Evolutionary conservation across 2,797 vertebrate genomes (phyloP).

Genomic region (Urophycis tenuis): DNA sequence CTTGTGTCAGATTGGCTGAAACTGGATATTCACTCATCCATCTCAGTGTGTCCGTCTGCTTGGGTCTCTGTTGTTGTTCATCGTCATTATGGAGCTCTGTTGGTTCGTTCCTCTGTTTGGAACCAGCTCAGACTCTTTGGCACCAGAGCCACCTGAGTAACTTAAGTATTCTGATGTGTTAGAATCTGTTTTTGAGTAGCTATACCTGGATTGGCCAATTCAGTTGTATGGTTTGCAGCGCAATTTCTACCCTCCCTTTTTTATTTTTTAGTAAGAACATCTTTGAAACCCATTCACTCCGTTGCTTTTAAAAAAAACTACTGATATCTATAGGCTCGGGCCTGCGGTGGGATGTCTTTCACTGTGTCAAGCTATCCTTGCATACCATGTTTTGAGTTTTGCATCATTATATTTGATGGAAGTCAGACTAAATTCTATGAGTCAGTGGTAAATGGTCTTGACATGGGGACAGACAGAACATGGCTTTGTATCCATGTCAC

Average conservation of each 20-base stretch:
- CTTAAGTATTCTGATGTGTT: too few relatives aligned
- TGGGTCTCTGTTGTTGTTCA: conserved; percentile 28
- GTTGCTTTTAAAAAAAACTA: not conserved
- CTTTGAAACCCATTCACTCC: not conserved
- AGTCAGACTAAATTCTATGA: conserved; percentile 9
- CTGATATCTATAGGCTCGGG: not conserved
- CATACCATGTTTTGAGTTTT: conserved; percentile 1
- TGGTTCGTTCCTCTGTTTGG: too few relatives aligned
- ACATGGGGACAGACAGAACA: conserved; percentile 4
- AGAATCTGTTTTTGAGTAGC: too few relatives aligned
- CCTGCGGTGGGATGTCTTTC: not conserved
- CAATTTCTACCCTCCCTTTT: too few relatives aligned
- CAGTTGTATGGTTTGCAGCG: too few relatives aligned
- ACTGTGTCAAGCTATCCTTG: not conserved
- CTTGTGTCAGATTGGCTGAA: conserved; percentile 33
- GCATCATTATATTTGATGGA: conserved; percentile 15
- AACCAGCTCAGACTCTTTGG: conserved; percentile 52
- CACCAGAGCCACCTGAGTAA: conserved; percentile 32
- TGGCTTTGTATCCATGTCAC: conserved; percentile 24
- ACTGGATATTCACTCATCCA: conserved; percentile 21
- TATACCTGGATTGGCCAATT: too few relatives aligned
- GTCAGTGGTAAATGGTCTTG: conserved; percentile 21
- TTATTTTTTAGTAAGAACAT: not conserved
- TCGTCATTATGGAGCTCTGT: conserved; percentile 25
- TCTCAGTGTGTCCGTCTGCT: conserved; percentile 29